Evolutionary conservation across 2,888 invertebrate species (phyloP), one percentile per base, ranked within the genome.

Genomic region (Leptinotarsa juncta): DNA sequence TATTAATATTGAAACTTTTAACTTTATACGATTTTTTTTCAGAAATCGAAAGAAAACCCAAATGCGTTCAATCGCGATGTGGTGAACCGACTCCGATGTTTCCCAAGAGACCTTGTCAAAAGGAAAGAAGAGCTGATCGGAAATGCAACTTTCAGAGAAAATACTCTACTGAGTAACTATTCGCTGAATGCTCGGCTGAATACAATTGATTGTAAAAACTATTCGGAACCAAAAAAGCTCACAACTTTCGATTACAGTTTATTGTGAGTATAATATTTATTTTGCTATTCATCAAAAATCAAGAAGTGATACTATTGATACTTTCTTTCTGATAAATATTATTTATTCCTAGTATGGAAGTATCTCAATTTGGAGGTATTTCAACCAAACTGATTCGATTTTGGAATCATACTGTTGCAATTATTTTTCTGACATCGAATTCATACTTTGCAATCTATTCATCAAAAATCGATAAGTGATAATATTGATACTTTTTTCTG

Each of bases 61-160:
- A 55, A 23, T 12, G 67, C 23, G 3, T 66, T 65, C 49, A 57
- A 65, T 23, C 71, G 57, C 4, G 71, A 72, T 57, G 23, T 57
- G 4, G 55, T 72, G 7, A 60, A 72, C 26, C 71, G 71, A 23
- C 55, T 26, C 15, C 66, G 67, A 15, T 72, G 71, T 57, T 57
- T 72, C 3, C 53, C 71, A 3, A 67, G 32, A n/a, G 18, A 65
- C 12, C 48, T 66, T 15, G 20, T 16, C 10, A 42, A 15, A 50
- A 57, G 48, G 12, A 20, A n/a, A 12, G 50, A 23, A 57, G 48
- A 57, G 12, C 51, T 72, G 0, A 23, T 53, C 1, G 48, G 20
- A 60, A 20, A 50, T 67, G 66, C 67, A 20, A 72, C 49, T 4
- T n/a, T 65, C 4, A n/a, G n/a, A n/a, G 71, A 72, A 23, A 72